Percentiles rank a stretch among this genome's conserved stretches.
Evolutionary conservation across 2,113 vertebrate species (phyloP).

Genomic region (Oriolus oriolus): DNA sequence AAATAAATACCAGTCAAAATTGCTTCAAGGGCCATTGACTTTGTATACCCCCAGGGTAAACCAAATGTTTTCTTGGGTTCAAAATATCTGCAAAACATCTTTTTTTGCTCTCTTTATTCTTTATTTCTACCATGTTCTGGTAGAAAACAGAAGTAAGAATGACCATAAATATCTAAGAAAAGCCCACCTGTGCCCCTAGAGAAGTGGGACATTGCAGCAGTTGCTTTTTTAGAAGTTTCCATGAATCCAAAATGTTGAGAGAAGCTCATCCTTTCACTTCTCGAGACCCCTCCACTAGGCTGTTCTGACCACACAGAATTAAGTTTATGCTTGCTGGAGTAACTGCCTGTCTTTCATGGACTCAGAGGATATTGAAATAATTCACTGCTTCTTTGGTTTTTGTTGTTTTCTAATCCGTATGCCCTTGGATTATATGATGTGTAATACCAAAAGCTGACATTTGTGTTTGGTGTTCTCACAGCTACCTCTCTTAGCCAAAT

Average conservation of each 20-base stretch:
- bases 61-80: not conserved
- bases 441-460: not conserved
- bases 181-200: not conserved
- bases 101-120: not conserved
- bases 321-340: not conserved
- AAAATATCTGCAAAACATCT: not conserved
- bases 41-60: not conserved
- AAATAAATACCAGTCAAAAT: not conserved
- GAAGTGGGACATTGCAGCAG: not conserved
- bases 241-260: not conserved
- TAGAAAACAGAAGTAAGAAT: not conserved
- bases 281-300: not conserved
- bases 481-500: not conserved
- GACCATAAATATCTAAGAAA: not conserved
- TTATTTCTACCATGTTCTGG: no score
- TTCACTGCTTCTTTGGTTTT: not conserved
- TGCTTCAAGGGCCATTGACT: not conserved
- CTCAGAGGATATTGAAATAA: not conserved
- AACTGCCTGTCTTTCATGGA: not conserved
- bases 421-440: not conserved
- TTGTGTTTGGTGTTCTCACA: not conserved
- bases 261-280: not conserved
- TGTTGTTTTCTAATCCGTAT: not conserved
- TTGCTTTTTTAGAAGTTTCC: not conserved
- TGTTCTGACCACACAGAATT: not conserved